phyloP scores from a whole-genome alignment of 2,113 vertebrate genomes.

The human region DNA sequence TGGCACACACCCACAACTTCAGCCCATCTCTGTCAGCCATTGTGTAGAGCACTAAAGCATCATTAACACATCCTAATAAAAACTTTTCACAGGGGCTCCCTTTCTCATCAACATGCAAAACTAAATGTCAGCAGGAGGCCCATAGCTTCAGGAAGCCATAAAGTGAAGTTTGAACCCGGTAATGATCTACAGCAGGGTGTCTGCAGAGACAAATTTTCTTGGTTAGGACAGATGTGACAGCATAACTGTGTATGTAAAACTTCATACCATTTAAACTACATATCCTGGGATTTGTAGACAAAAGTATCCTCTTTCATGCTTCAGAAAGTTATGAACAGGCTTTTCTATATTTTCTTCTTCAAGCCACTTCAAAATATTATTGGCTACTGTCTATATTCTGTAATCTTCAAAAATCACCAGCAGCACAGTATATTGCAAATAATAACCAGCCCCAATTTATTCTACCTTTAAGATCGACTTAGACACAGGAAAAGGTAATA shows the following conservation, averaged over 20 bases:
- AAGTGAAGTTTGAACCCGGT: constrained; percentile 60
- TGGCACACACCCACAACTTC: neutral
- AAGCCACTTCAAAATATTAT: neutral
- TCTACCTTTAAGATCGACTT: constrained; percentile 1
- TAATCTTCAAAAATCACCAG: neutral
- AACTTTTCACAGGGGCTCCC: constrained; percentile 59
- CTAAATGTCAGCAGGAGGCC: constrained; percentile 67
- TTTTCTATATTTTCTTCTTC: neutral
- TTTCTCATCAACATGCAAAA: constrained; percentile 66
- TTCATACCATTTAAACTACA: neutral
- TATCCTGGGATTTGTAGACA: neutral
- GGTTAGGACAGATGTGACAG: constrained; percentile 49
- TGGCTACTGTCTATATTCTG: neutral
- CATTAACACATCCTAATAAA: constrained; percentile 56
- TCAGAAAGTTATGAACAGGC: neutral
- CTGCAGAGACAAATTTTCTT: constrained; percentile 49
- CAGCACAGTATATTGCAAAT: neutral
- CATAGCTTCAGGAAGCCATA: constrained; percentile 66
- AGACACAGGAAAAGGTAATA: constrained; percentile 53
- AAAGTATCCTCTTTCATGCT: constrained; percentile 25
- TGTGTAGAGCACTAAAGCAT: neutral
- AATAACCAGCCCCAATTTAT: neutral
- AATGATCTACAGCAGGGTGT: constrained; percentile 56
- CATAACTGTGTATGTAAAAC: neutral
- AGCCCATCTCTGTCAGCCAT: neutral